Percentiles rank a stretch among this genome's conserved stretches.
Evolutionary conservation across 2,797 vertebrate species (phyloP).

Genomic region (Tamandua tetradactyla): DNA sequence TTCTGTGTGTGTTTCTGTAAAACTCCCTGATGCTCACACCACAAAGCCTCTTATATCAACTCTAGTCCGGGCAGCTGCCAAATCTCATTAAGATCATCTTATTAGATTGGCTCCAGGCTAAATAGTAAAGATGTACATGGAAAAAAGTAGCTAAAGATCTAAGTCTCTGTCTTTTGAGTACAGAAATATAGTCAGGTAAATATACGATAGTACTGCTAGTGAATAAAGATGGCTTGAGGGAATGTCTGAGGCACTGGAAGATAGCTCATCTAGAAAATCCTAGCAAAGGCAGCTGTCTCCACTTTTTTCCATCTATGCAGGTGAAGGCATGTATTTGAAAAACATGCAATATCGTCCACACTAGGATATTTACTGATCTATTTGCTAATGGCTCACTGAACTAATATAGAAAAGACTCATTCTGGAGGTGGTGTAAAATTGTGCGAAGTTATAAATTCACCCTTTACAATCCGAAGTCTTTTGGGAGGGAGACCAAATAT

Average conservation of each 20-base stretch:
- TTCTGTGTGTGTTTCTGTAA: not conserved
- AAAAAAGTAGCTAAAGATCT: not conserved
- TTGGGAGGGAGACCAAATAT: not conserved
- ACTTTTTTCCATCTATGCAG: not conserved
- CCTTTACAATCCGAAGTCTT: not conserved
- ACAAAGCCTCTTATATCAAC: not conserved
- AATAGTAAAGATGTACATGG: too few relatives aligned
- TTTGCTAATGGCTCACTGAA: not conserved
- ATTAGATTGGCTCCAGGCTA: not conserved
- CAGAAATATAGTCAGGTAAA: not conserved
- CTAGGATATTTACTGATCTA: too few relatives aligned
- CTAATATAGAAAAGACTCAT: too few relatives aligned
- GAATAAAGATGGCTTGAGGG: not conserved
- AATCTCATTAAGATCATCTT: not conserved
- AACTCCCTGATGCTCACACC: not conserved
- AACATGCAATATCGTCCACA: not conserved
- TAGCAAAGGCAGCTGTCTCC: accelerated
- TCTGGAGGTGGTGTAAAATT: not conserved
- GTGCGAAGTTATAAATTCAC: not conserved
- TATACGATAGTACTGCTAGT: not conserved
- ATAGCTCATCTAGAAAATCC: not conserved
- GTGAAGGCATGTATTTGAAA: not conserved
- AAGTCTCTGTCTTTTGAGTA: not conserved
- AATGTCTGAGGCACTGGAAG: not conserved
- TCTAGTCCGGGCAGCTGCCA: not conserved